phyloP scores from a whole-genome alignment of 2,888 invertebrate genomes.

The Podotricha telesiphe region DNA sequence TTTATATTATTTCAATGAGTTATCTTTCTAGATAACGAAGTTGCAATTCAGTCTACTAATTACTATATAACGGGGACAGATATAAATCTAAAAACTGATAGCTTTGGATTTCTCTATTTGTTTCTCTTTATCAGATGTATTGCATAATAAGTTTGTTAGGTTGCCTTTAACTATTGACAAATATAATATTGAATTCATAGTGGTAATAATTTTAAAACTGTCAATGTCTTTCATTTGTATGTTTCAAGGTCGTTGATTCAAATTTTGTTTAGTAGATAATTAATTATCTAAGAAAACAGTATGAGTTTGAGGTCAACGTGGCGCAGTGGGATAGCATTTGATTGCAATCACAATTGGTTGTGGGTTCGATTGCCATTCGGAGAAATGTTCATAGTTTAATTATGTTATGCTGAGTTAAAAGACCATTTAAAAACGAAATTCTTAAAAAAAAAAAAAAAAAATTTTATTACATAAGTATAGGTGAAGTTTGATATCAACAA shows the following conservation, averaged over 20 bases:
- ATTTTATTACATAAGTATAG: too few relatives aligned
- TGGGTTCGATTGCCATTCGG: too few relatives aligned
- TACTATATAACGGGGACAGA: conserved; percentile 47
- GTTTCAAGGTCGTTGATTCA: too few relatives aligned
- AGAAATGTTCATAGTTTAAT: too few relatives aligned
- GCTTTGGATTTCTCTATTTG: conserved; percentile 66
- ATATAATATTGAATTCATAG: not conserved
- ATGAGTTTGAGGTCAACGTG: too few relatives aligned
- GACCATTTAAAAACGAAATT: too few relatives aligned
- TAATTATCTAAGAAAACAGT: too few relatives aligned
- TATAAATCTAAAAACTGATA: conserved; percentile 53
- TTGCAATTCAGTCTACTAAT: conserved; percentile 52
- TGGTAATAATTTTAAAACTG: not conserved
- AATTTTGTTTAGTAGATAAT: too few relatives aligned
- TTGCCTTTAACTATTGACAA: not conserved
- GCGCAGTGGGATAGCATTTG: too few relatives aligned
- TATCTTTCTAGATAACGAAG: conserved; percentile 67
- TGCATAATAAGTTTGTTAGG: conserved; percentile 49
- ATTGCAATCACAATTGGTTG: too few relatives aligned
- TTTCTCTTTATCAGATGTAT: conserved; percentile 64
- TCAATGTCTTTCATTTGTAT: not conserved
- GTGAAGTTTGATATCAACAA: not conserved
- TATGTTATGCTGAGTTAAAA: too few relatives aligned
- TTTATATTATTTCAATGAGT: conserved; percentile 76
- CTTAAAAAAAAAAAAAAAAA: too few relatives aligned